These are phyloP conservation scores for Drosophila melanogaster DNA, from an alignment of 1,140 invertebrate genomes.

Conservation along the genomic window DNA sequence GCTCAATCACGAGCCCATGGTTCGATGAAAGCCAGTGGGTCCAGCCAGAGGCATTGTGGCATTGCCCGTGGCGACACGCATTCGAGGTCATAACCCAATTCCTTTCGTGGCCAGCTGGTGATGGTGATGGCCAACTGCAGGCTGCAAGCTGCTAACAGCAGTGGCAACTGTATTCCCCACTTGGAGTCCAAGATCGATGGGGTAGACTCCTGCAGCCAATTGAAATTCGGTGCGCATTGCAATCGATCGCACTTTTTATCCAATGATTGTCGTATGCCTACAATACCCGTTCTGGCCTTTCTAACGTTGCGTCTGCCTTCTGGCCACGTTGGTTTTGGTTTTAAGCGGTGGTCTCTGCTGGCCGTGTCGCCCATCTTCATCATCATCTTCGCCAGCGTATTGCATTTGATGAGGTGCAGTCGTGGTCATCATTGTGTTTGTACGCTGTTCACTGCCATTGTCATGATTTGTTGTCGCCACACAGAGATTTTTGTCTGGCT, in stretches of 20 bases:
- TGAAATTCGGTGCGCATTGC: constrained; percentile 80
- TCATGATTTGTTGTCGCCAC: constrained; percentile 72
- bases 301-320: constrained; percentile 58
- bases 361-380: constrained; percentile 80
- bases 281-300: constrained; percentile 48
- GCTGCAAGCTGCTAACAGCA: constrained; percentile 21
- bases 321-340: constrained; percentile 18
- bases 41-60: constrained; percentile 15
- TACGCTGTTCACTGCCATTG: constrained; percentile 34
- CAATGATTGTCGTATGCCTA: constrained; percentile 51
- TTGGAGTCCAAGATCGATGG: constrained; percentile 10
- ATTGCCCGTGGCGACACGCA: constrained; percentile 72
- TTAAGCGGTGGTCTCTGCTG: constrained; percentile 34
- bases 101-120: constrained; percentile 60
- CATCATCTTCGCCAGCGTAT: constrained; percentile 63
- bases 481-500: constrained; percentile 38
- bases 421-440: constrained; percentile 36
- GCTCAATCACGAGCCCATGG: constrained; percentile 60
- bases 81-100: constrained; percentile 84
- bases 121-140: constrained; percentile 42
- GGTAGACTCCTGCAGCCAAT: constrained; percentile 51
- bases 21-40: constrained; percentile 5
- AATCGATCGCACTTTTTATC: constrained; percentile 81
- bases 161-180: constrained; percentile 57
- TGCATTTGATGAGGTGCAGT: constrained; percentile 56